Base-by-base conservation (phyloP, 2,888 invertebrate genomes). In the Andrena dorsata region DNA sequence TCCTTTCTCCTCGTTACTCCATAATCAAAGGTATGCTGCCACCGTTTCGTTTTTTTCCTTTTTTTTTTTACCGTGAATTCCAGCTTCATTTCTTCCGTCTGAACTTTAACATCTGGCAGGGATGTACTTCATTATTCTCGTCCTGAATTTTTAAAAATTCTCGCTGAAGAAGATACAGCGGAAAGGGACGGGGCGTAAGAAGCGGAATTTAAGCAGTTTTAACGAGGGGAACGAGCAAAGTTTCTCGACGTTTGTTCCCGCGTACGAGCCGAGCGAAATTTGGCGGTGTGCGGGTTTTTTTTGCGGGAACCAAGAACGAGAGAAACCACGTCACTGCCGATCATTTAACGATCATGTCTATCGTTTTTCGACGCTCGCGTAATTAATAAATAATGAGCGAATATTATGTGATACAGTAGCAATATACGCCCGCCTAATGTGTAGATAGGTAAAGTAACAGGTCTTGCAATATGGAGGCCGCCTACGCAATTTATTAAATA, bases 351-450 rank as follows among this genome's bases (percentile, higher is more conserved):
- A 82, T 79, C 79, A 82, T 70, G 76, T 80, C 65, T 80, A 72
- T 80, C 41, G 65, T 56, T 74, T 75, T 64, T 68, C 66, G 30
- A 56, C 49, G 60, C 75, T 68, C 79, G 58, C 73, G 69, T 41
- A 60, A 82, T 66, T 79, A 70, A 80, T 32, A 47, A 73, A 78
- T 75, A 61, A 78, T 89, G 84, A 83, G 82, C 70, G 80, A 84
- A 87, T 87, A 87, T 76, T 88, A 88, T 90, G 90, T 90, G 90
- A 90, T 90, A 90, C 79, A 85, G 80, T 90, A 90, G 89, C 89
- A 89, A 90, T 90, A 89, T 87, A 84, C 76, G 82, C 83, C 73
- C 75, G 82, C 82, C 79, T 81, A 77, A 82, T 72, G 63, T 83
- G 68, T 83, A 89, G 79, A 58, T 85, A 85, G 76, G 75, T 41